Base-by-base conservation (phyloP, 2,797 vertebrate genomes). In the Chaetophractus vellerosus region DNA sequence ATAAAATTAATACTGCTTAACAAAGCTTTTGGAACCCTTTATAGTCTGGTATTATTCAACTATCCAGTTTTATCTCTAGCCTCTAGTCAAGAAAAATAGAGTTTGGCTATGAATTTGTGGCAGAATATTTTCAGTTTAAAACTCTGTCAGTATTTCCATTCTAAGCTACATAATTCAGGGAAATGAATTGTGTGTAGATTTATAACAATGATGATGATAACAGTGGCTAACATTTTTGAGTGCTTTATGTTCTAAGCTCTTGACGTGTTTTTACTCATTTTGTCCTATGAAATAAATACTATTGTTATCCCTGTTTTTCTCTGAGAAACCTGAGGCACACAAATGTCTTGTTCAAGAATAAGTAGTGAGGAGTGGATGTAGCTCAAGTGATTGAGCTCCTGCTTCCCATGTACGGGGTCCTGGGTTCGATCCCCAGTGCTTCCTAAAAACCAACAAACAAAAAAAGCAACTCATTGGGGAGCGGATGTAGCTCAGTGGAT, bases 101-200 rank as follows among this genome's bases (percentile, higher is more conserved):
- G 1, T 91, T 90, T 80, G 28, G 21, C 91, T 93, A 48, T 59
- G 55, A 86, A 94, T 21, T 95, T 5, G 9, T 38, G 18, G 14
- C 11, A n/a, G 41, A 94, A 14, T 86, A 91, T 66, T 88, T 55
- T 93, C 78, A n/a, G 55, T 81, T 91, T 72, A 89, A 82, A 55
- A 28, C 59, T 33, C 61, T 71, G 31, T 79, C 33, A 36, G 3
- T 86, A 45, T 85, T 92, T 84, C 14, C 57, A 2, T 66, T 79
- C 23, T 94, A 55, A 95, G n/a, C 28, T 41, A 88, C 28, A 38
- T 92, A 79, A 74, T 78, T 89, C 15, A 79, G 52, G 64, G 61
- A 26, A 57, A 33, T 92, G 41, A 81, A 82, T 75, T 74, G 38
- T 61, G 63, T 80, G 68, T 71, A 36, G 50, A 92, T 64, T 82